Evolutionary conservation across 2,113 vertebrate genomes (phyloP).

Genomic region (Microcebus ravelobensis): DNA sequence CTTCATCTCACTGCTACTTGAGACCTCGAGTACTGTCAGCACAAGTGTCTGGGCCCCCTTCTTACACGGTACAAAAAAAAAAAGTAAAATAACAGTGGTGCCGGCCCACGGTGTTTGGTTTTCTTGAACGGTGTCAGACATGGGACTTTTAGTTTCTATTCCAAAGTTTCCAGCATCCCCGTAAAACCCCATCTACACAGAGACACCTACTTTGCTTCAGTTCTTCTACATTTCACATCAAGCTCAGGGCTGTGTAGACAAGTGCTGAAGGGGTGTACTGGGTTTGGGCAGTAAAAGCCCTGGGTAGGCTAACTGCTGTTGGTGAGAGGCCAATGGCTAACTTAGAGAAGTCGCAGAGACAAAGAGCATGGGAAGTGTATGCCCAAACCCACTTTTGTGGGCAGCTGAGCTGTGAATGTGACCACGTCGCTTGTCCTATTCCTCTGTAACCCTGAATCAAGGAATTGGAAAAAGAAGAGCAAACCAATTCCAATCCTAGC

Average conservation of each 20-base stretch:
- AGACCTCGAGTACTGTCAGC: background rate
- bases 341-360: background rate
- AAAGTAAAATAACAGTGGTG: background rate
- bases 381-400: rapidly evolving
- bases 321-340: background rate
- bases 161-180: background rate
- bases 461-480: no score
- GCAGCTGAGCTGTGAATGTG: no score
- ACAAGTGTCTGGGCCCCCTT: background rate
- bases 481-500: no score
- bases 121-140: background rate
- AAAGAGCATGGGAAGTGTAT: rapidly evolving
- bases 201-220: background rate
- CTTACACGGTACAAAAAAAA: background rate
- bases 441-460: no score
- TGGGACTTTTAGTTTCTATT: background rate
- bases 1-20: conserved; percentile 30
- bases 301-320: background rate
- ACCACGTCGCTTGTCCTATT: background rate
- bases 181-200: background rate
- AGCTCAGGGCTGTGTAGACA: background rate
- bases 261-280: background rate
- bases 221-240: background rate
- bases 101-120: background rate
- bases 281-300: background rate